Evolutionary conservation across 2,888 invertebrate genomes (phyloP).

Genomic region (Sphaerophoria taeniata): DNA sequence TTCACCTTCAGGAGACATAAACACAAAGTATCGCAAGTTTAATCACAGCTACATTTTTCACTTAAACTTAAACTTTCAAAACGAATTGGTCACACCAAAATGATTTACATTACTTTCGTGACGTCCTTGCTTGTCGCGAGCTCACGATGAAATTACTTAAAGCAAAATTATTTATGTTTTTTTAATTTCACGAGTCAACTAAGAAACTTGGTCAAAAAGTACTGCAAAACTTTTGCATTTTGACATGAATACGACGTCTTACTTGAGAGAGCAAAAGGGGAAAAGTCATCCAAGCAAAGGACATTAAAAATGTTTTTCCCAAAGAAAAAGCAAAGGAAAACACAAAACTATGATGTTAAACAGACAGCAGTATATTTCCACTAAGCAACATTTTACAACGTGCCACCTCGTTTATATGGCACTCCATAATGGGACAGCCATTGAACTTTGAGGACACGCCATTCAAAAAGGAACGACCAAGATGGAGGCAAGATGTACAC

Average conservation of each 20-base stretch:
- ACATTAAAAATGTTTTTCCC: constrained; percentile 14
- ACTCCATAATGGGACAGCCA: constrained; percentile 39
- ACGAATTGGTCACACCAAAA: too few species aligned
- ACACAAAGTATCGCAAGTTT: too few species aligned
- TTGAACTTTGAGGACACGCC: constrained; percentile 51
- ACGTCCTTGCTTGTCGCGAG: too few species aligned
- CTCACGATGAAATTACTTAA: neutral
- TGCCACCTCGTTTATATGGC: constrained; percentile 17
- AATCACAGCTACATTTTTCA: too few species aligned
- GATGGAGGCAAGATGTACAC: neutral
- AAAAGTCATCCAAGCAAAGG: neutral
- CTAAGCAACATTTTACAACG: constrained; percentile 19
- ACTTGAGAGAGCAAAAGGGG: neutral
- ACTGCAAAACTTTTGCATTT: constrained; percentile 13
- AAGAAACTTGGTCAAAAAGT: neutral
- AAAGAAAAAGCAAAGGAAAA: neutral
- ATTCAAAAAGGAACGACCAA: neutral
- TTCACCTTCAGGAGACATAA: too few species aligned
- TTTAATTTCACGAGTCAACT: neutral
- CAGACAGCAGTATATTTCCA: constrained; percentile 31
- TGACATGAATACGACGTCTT: neutral
- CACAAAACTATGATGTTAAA: constrained; percentile 2
- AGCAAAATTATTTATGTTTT: neutral
- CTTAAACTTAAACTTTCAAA: too few species aligned
- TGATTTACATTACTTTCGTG: too few species aligned